Evolutionary conservation across 1,140 invertebrate species (phyloP), one percentile per base, ranked within the genome.

Genomic region (Drosophila pseudoobscura): DNA sequence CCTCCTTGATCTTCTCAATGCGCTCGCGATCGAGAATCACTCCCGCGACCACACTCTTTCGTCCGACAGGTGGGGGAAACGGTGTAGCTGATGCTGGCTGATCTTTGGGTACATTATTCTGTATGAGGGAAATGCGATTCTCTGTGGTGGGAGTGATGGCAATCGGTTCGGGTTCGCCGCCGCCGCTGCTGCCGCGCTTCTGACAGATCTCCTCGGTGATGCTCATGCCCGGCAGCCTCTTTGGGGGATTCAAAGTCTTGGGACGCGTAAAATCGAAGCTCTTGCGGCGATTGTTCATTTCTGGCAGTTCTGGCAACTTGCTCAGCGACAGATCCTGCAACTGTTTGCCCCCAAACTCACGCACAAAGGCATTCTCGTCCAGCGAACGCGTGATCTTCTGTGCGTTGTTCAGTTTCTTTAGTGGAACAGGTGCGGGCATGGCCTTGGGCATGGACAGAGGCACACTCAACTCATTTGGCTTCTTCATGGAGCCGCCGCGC

Each of bases 1-100:
- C 97, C 90, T 97, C 96, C 92, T 98, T 98, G 87, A 98, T 98
- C 85, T 96, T 96, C 90, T 97, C 96, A 70, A 98, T 98, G 45
- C 96, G 92, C 84, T 96, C 96, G 26, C 96, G 91, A 65, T 96
- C 94, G 5, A 94, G 74, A 77, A 94, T 93, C 43, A 93, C 93
- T 7, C 91, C 90, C 2, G 91, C 83, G 0, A 92, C 41, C 3
- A 91, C 89, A 46, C 53, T 89, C 39, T 89, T 75, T n/a, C 77
- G 77, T 31, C 84, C 79, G 22, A 59, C 66, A 3, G 66, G 46
- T 0, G 77, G 82, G 41, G 63, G 58, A 59, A 78, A 75, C 8
- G 58, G 56, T 5, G 60, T 47, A 17, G 15, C 53, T 29, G 51
- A 59, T 55, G 65, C 41, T 58, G 62, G 7, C 46, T 15, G 26